Evolutionary conservation across 1,140 invertebrate species (phyloP).

Genomic region (Zaprionus gabonicus): DNA sequence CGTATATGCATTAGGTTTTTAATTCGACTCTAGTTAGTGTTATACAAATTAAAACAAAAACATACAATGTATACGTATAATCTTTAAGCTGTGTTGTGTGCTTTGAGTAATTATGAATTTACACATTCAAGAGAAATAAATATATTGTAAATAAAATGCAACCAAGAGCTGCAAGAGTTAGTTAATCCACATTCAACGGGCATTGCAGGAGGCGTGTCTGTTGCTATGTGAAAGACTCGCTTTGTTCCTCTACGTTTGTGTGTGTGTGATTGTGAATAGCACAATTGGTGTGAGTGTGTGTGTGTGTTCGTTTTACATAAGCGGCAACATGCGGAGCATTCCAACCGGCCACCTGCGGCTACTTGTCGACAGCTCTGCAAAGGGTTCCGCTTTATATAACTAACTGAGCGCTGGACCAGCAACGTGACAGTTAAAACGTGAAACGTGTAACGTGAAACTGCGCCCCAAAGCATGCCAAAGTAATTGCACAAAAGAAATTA

Average conservation of each 20-base stretch:
- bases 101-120: background rate
- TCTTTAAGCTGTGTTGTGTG: slow-evolving; percentile 41
- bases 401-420: slow-evolving; percentile 23
- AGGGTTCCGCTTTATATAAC: slow-evolving; percentile 49
- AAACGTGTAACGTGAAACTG: slow-evolving; percentile 1
- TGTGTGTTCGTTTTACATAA: slow-evolving; percentile 61
- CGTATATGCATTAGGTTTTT: slow-evolving; percentile 38
- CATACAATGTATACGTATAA: slow-evolving; percentile 3
- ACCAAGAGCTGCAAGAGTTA: slow-evolving; percentile 14
- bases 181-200: slow-evolving; percentile 16
- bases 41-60: slow-evolving; percentile 57
- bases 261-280: background rate
- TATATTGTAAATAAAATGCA: slow-evolving; percentile 3
- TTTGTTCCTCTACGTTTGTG: background rate
- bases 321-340: slow-evolving; percentile 41
- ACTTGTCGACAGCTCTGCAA: slow-evolving; percentile 41
- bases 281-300: slow-evolving; percentile 1
- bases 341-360: slow-evolving; percentile 68
- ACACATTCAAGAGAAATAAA: background rate
- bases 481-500: slow-evolving; percentile 35
- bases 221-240: slow-evolving; percentile 27
- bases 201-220: slow-evolving; percentile 35
- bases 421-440: slow-evolving; percentile 41
- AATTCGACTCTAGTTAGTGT: slow-evolving; percentile 66
- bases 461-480: slow-evolving; percentile 50